Evolutionary conservation across 2,113 vertebrate genomes (phyloP), one percentile per base, ranked within the genome.

Genomic region (Hypomesus transpacificus): DNA sequence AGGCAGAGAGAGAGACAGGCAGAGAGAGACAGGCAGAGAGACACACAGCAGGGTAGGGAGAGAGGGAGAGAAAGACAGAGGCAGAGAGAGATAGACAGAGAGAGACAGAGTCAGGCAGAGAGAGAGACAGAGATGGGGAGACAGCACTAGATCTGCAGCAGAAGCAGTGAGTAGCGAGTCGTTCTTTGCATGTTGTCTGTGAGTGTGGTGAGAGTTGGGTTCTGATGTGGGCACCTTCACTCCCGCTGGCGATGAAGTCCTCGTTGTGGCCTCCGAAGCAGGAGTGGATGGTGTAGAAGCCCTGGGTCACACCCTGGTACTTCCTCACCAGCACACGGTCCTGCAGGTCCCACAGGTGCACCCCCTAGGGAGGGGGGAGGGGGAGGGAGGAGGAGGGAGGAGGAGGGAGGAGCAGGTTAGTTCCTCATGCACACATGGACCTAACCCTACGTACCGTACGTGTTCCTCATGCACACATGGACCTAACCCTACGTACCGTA

Each of bases 301-400:
- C 97, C 93, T 99, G 97, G 68, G 96, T 98, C 84, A 99, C 97
- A 86, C 97, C 97, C 94, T 99, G 97, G 88, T 97, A 99, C 86
- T 98, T 99, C 88, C 97, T 96, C 89, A 99, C 95, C 94, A 99
- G 93, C 92, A 99, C 97, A 89, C 96, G 95, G 91, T 99, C 97
- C 91, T 99, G 97, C 86, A 99, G 95, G 89, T 99, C 97, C 97
- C 97, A 99, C 91, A 99, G 96, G 93, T 99, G 97, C 89, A 99
- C 96, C 93, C 97, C 97, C 97, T 99, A 70, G 2, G 69, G 62
- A 71, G 22, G 61, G 20, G 26, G n/a, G 18, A 61, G 22, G 51
- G 0, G 61, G 24, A 71, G 28, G 46, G 17, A 31, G 4, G 24
- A 68, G 14, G 68, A 31, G 34, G 53, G 18, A 14, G 28, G 22